Base-by-base conservation (phyloP, 2,113 vertebrate genomes). In the Xerus inauris region DNA sequence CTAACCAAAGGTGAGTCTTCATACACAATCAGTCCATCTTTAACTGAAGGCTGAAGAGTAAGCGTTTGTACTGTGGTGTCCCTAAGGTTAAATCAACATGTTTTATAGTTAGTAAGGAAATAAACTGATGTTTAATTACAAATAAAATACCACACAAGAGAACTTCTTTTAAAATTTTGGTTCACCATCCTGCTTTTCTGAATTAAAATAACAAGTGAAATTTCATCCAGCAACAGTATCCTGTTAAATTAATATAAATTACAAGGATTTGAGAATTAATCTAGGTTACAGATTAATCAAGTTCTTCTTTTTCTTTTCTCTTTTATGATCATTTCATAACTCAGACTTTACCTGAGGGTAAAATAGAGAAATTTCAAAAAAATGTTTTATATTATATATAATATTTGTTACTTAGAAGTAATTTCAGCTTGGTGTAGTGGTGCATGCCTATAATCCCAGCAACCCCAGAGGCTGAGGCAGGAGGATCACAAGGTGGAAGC, bases 61-160 rank as follows among this genome's bases (percentile, higher is more conserved):
- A 99, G 98, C 32, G 99, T 99, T 98, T 99, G 99, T 42, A 99
- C 99, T 0, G 99, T 99, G 5, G 99, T 99, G 94, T 99, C 99
- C 96, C 99, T 99, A 98, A 83, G 98, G 96, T 77, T 6, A 97
- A 87, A 82, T 30, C 45, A 98, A 97, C 83, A 97, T 75, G 94
- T 62, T 92, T 91, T 87, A 81, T 6, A 80, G 42, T 87, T 57
- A 97, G 10, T 82, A 54, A 87, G 14, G 54, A 97, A 95, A 91
- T 13, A 95, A 95, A 92, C 49, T 38, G 20, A 57, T 77, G 71
- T 89, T 67, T 95, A 14, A 72, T 38, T 24, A 73, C 49, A 19
- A 92, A 57, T 71, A 94, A 89, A 97, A 92, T 35, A 20, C 11
- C 96, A 87, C 28, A 95, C 28, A 38, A 57, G 20, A 81, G 30